Evolutionary conservation across 2,888 invertebrate genomes (phyloP).

Genomic region (Aleiodes alternator): DNA sequence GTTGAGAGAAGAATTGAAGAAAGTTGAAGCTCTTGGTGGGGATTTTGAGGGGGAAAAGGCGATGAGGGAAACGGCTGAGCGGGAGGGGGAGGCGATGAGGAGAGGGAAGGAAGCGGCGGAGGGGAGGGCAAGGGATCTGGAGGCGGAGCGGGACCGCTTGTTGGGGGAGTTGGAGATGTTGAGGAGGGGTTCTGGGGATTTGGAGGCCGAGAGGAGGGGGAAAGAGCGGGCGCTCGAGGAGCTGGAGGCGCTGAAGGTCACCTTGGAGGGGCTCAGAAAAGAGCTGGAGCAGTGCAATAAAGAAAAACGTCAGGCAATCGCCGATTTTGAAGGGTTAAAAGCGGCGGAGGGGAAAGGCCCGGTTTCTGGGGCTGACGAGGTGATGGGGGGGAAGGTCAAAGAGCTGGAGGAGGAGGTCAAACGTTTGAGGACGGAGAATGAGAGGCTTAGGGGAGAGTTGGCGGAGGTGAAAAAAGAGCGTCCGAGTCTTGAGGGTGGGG

Average conservation of each 20-base stretch:
- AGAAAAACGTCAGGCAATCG: slow-evolving; percentile 50
- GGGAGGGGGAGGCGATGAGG: not conserved
- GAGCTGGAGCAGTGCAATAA: slow-evolving; percentile 46
- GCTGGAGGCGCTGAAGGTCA: slow-evolving; percentile 51
- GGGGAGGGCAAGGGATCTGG: slow-evolving; percentile 53
- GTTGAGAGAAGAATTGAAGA: slow-evolving; percentile 32
- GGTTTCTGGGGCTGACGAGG: not conserved
- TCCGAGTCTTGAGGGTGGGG: no score
- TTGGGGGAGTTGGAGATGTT: slow-evolving; percentile 47
- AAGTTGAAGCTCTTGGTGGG: slow-evolving; percentile 38
- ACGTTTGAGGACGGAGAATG: slow-evolving; percentile 41
- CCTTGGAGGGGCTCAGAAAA: slow-evolving; percentile 27
- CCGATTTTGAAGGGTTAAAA: slow-evolving; percentile 50
- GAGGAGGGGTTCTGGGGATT: no score
- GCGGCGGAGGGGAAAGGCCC: slow-evolving; percentile 37
- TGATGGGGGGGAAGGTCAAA: slow-evolving; percentile 28
- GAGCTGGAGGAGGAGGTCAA: not conserved
- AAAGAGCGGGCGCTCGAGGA: slow-evolving; percentile 51
- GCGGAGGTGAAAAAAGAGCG: not conserved
- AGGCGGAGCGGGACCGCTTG: slow-evolving; percentile 56
- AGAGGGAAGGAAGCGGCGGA: slow-evolving; percentile 1
- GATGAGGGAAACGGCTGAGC: slow-evolving; percentile 27
- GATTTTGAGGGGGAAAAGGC: not conserved
- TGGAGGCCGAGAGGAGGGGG: slow-evolving; percentile 51
- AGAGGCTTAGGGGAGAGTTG: slow-evolving; percentile 27